Base-by-base conservation (phyloP, 2,797 vertebrate species). In the Myotis vivesi region DNA sequence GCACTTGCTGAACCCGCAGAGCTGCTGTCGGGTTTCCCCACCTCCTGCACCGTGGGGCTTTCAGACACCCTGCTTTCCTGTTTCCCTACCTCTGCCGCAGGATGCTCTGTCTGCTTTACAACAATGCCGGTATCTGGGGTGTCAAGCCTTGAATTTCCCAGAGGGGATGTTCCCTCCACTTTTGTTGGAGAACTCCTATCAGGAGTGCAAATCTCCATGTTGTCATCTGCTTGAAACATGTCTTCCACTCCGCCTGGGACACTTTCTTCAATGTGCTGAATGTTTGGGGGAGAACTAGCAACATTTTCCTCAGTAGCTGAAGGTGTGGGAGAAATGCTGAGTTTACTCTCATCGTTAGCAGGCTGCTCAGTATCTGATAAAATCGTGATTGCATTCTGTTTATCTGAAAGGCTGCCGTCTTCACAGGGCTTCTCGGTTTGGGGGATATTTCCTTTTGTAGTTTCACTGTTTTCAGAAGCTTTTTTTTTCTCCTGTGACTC, bases 161-260 rank as follows among this genome's bases (percentile, higher is more conserved):
- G 95, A 82, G 98, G 96, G 84, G 98, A 96, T 30, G 93, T 0
- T 0, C 93, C 97, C 87, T 99, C 98, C 7, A 97, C 96, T 64
- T 98, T 98, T 36, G 98, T 98, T 0, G 98, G 98, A 0, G 97
- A 98, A 19, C 96, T 98, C 46, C 98, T 98, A 22, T 99, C 99
- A 0, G 99, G 99, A 33, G 99, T 99, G 91, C 99, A 99, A 28
- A 99, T 99, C 85, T 99, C 99, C 99, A 99, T 99, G 95, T 97
- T 98, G 95, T 99, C 99, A 85, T 99, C 99, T 25, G 98, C 97
- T 44, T 98, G 97, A 72, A 98, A 96, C 49, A 98, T 88, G 0
- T 98, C 98, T 76, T 98, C 98, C 62, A 97, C 95, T 25, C 96
- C 85, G 0, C 95, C 96, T 30, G 96, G 94, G 81, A 79, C 88